phyloP scores from a whole-genome alignment of 1,140 invertebrate species.

The Latrodectus geometricus region DNA sequence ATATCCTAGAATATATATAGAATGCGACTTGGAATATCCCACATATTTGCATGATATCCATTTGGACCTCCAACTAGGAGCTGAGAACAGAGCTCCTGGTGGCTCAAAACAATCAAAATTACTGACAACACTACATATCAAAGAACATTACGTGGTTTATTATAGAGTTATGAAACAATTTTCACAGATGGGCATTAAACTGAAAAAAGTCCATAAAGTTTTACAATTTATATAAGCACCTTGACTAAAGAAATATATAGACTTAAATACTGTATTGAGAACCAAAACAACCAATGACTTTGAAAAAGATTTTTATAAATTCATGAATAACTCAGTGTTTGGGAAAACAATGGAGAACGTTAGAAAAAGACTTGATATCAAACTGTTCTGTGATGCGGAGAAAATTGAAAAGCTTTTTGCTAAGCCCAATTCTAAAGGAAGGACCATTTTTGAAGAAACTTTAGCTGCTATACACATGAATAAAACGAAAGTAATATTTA shows the following conservation, averaged over 20 bases:
- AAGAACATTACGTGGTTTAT: constrained; percentile 71
- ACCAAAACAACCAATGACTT: no score
- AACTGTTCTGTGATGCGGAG: constrained; percentile 66
- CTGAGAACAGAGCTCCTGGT: constrained; percentile 64
- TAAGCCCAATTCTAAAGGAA: constrained; percentile 65
- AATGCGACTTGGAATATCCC: no score
- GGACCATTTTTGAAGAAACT: no score
- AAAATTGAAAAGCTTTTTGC: constrained; percentile 66
- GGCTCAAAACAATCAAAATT: constrained; percentile 56
- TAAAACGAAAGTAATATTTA: constrained; percentile 62
- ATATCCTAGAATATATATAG: constrained; percentile 64
- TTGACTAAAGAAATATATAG: constrained; percentile 71
- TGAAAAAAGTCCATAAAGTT: constrained; percentile 71
- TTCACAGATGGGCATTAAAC: constrained; percentile 68
- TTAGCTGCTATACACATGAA: constrained; percentile 45
- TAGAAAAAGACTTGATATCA: constrained; percentile 69
- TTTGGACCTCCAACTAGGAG: constrained; percentile 68
- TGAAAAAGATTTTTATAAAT: no score
- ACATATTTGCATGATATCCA: constrained; percentile 66
- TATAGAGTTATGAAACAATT: constrained; percentile 72
- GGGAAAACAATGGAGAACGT: no score
- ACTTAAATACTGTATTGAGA: constrained; percentile 69
- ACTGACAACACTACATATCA: constrained; percentile 21
- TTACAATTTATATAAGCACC: constrained; percentile 70
- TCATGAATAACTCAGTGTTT: no score